phyloP scores from a whole-genome alignment of 2,797 vertebrate genomes.

The Microctenopoma lineatum region DNA sequence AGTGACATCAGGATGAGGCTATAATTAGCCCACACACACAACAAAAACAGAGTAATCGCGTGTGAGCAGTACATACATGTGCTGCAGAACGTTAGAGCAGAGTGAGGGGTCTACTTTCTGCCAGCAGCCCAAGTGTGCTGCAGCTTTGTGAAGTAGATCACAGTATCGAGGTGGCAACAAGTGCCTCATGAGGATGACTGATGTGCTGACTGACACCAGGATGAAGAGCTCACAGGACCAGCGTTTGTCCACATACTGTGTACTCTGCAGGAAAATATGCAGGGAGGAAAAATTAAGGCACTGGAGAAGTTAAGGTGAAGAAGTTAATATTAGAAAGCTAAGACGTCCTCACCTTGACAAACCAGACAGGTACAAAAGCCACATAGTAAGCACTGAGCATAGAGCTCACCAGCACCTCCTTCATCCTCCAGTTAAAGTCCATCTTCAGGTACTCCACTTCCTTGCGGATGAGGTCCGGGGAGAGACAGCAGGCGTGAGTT shows the following conservation, averaged over 20 bases:
- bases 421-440: slow-evolving; percentile 99
- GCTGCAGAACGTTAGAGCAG: slow-evolving; percentile 97
- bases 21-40: not conserved
- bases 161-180: slow-evolving; percentile 95
- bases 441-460: slow-evolving; percentile 98
- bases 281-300: not conserved
- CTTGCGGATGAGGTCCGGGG: slow-evolving; percentile 95
- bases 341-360: slow-evolving; percentile 90
- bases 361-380: slow-evolving; percentile 98
- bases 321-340: not conserved
- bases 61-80: slow-evolving; percentile 85
- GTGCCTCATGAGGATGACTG: slow-evolving; percentile 96
- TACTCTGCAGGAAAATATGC: slow-evolving; percentile 84
- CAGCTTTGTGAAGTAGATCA: slow-evolving; percentile 96
- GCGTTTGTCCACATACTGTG: slow-evolving; percentile 97
- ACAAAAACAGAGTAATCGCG: not conserved
- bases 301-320: not conserved
- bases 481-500: slow-evolving; percentile 97
- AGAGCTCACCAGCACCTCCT: slow-evolving; percentile 97
- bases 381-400: slow-evolving; percentile 99
- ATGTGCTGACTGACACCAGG: slow-evolving; percentile 96
- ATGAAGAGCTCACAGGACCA: slow-evolving; percentile 99
- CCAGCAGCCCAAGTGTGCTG: slow-evolving; percentile 98
- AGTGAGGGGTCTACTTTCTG: slow-evolving; percentile 97
- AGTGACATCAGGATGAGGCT: not conserved